phyloP scores from a whole-genome alignment of 2,888 invertebrate genomes.

The Drosophila basisetae region DNA sequence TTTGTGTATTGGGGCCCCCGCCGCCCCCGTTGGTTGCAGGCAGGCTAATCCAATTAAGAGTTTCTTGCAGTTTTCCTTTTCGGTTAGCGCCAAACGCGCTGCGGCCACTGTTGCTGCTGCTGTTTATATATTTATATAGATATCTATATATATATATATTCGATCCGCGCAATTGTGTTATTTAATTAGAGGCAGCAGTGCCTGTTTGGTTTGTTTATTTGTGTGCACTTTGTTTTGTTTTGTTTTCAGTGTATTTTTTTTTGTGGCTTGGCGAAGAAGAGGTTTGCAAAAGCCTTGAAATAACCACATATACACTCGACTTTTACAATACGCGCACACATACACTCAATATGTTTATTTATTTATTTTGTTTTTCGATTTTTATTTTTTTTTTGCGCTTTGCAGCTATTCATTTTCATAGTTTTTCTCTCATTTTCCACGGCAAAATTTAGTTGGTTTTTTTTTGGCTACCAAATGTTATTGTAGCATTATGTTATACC shows the following conservation, averaged over 20 bases:
- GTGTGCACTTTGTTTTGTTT: slow-evolving; percentile 48
- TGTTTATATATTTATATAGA: background rate
- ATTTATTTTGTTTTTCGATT: slow-evolving; percentile 28
- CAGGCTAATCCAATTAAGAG: slow-evolving; percentile 48
- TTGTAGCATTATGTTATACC: slow-evolving; percentile 46
- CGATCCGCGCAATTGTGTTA: slow-evolving; percentile 5
- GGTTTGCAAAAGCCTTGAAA: background rate
- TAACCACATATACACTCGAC: background rate
- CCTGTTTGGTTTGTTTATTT: slow-evolving; percentile 24
- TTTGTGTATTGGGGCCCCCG: slow-evolving; percentile 3
- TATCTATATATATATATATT: background rate
- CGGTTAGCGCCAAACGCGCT: slow-evolving; percentile 39
- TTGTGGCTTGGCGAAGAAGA: background rate
- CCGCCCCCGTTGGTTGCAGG: background rate
- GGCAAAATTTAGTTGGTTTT: slow-evolving; percentile 46
- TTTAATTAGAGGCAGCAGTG: slow-evolving; percentile 10
- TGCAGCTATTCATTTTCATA: slow-evolving; percentile 47
- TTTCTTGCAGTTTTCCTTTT: slow-evolving; percentile 24
- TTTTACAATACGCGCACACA: background rate
- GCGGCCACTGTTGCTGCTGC: slow-evolving; percentile 15
- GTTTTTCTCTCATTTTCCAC: slow-evolving; percentile 41
- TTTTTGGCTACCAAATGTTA: slow-evolving; percentile 38
- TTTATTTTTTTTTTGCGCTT: slow-evolving; percentile 52
- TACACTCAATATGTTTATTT: slow-evolving; percentile 1
- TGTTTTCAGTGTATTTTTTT: slow-evolving; percentile 31